These are phyloP conservation scores for Trinorchestia longiramus DNA, from an alignment of 1,140 invertebrate species.

Conservation along the genomic window DNA sequence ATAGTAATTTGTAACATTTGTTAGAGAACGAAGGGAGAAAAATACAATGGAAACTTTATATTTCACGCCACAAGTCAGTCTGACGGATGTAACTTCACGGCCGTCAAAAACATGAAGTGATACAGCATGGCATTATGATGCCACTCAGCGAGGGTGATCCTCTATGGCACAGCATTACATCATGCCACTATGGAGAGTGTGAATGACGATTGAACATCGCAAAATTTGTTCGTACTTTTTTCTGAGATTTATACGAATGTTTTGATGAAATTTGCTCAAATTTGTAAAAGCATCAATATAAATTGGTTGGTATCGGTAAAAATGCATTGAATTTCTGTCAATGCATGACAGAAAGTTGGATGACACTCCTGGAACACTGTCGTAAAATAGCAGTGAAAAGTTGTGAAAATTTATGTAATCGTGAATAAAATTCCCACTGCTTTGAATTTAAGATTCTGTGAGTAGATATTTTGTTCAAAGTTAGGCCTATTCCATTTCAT, in stretches of 20 bases:
- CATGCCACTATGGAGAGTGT: background rate
- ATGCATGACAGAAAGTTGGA: background rate
- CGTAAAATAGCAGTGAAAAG: background rate
- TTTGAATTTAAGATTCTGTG: too few relatives aligned
- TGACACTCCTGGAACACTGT: too few relatives aligned
- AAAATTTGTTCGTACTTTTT: background rate
- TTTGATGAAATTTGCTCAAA: background rate
- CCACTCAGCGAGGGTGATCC: background rate
- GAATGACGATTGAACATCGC: background rate
- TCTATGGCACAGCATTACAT: background rate
- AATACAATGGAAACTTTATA: background rate
- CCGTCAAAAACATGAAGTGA: too few relatives aligned
- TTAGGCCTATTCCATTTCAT: background rate
- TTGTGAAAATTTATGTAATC: background rate
- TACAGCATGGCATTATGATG: background rate
- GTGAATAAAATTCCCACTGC: background rate
- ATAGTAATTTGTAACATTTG: background rate
- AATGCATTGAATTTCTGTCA: background rate
- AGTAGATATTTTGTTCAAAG: background rate
- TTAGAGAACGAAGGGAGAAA: too few relatives aligned
- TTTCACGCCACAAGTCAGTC: too few relatives aligned
- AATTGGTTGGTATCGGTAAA: background rate
- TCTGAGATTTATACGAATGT: too few relatives aligned
- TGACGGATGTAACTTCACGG: background rate
- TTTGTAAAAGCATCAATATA: background rate